A percentile compares a stretch with the other conserved stretches of the same genome.
phyloP scores from a whole-genome alignment of 1,140 invertebrate species.

The Drosophila ananassae region DNA sequence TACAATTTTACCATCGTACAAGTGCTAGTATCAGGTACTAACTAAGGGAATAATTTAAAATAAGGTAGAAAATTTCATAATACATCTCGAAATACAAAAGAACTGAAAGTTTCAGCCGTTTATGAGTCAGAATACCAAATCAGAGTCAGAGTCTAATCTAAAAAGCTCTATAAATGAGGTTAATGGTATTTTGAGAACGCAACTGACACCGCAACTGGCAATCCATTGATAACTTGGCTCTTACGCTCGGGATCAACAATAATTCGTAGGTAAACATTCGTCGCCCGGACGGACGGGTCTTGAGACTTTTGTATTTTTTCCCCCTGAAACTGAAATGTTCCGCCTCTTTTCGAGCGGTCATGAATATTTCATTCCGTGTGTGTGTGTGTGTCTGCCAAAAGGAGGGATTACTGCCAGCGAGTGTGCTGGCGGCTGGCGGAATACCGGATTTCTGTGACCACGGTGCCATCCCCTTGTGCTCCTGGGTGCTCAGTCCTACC shows the following conservation, averaged over 20 bases:
- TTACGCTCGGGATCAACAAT: conserved; percentile 40
- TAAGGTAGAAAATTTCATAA: too few relatives aligned
- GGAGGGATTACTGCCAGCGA: not conserved
- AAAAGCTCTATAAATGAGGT: not conserved
- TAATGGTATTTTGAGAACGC: not conserved
- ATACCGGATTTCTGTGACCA: conserved; percentile 41
- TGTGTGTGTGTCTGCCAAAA: not conserved
- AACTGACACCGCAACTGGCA: conserved; percentile 3
- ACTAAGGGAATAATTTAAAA: too few relatives aligned
- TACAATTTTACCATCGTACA: not conserved
- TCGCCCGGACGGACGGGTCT: too few relatives aligned
- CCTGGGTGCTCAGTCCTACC: conserved; percentile 22
- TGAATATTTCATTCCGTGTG: conserved; percentile 51
- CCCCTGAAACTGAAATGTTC: conserved; percentile 10
- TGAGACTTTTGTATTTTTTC: not conserved
- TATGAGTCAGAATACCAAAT: too few relatives aligned
- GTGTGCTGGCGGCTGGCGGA: too few relatives aligned
- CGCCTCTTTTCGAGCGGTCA: conserved; percentile 22
- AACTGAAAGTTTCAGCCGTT: too few relatives aligned
- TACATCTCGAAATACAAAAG: too few relatives aligned
- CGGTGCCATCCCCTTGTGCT: conserved; percentile 41
- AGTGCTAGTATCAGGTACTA: not conserved
- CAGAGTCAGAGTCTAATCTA: not conserved
- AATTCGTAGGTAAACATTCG: conserved; percentile 45
- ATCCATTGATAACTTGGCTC: conserved; percentile 40